Evolutionary conservation across 2,888 invertebrate species (phyloP).

Genomic region (Hypomecis atomaria): DNA sequence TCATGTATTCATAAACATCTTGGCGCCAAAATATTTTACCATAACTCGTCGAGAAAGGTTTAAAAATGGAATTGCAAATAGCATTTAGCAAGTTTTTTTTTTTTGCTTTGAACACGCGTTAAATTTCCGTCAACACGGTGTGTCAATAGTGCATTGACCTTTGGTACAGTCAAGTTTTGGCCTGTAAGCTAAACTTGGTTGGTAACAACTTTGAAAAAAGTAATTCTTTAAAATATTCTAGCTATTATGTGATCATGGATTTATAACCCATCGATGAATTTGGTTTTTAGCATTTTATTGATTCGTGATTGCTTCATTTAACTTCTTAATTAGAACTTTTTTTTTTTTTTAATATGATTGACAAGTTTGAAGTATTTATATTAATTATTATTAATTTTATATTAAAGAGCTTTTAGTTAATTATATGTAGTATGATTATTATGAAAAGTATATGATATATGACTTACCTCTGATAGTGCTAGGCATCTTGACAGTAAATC

Average conservation of each 20-base stretch:
- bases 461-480: constrained; percentile 80
- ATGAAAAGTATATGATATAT: not conserved
- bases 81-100: constrained; percentile 8
- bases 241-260: not conserved
- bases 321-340: too few species aligned
- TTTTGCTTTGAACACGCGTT: constrained; percentile 27
- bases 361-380: not conserved
- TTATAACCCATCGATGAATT: too few species aligned
- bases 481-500: constrained; percentile 77
- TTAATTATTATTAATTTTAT: not conserved
- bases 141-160: constrained; percentile 63
- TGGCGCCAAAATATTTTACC: constrained; percentile 7
- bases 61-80: constrained; percentile 21
- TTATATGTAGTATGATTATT: too few species aligned
- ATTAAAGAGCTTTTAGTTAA: not conserved
- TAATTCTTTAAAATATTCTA: not conserved
- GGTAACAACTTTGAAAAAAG: not conserved
- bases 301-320: too few species aligned
- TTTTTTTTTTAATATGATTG: too few species aligned
- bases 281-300: too few species aligned
- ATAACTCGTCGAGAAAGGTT: constrained; percentile 1
- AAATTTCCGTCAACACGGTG: constrained; percentile 64
- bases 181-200: constrained; percentile 15
- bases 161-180: constrained; percentile 21
- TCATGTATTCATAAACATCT: constrained; percentile 2